Evolutionary conservation across 2,888 invertebrate genomes (phyloP).

Genomic region (Abrostola triplasia): DNA sequence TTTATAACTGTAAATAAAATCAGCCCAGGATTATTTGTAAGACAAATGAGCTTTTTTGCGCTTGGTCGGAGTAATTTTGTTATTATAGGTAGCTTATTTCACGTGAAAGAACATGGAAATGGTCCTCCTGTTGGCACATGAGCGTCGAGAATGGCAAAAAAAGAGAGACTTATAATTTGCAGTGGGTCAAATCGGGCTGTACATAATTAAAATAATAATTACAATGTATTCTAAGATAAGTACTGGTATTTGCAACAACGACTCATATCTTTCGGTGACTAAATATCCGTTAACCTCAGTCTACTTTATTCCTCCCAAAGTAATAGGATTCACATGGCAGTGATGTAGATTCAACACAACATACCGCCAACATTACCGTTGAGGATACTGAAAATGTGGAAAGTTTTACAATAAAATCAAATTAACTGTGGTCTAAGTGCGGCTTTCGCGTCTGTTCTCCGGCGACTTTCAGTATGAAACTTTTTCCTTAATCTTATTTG

Average conservation of each 20-base stretch:
- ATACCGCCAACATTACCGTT: slow-evolving; percentile 63
- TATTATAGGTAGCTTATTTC: too few species aligned
- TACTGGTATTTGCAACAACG: not conserved
- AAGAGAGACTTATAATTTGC: too few species aligned
- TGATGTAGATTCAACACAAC: slow-evolving; percentile 54
- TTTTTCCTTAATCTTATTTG: slow-evolving; percentile 77
- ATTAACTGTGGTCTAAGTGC: slow-evolving; percentile 78
- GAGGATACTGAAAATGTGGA: slow-evolving; percentile 74
- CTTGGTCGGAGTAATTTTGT: too few species aligned
- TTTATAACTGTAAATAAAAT: too few species aligned
- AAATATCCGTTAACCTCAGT: slow-evolving; percentile 12
- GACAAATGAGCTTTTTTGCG: too few species aligned
- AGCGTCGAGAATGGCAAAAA: too few species aligned
- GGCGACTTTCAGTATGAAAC: slow-evolving; percentile 72
- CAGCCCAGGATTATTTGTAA: too few species aligned
- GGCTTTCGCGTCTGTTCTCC: slow-evolving; percentile 69
- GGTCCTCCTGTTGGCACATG: too few species aligned
- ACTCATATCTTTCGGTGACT: not conserved
- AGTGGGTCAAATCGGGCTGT: too few species aligned
- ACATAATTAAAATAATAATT: too few species aligned
- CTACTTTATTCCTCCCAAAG: slow-evolving; percentile 16
- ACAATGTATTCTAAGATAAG: too few species aligned
- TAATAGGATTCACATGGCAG: slow-evolving; percentile 44
- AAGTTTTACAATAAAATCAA: slow-evolving; percentile 85
- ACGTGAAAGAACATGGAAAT: too few species aligned